Conservation (phyloP, 1,140 invertebrate species). For the Trachelipus rathkii region DNA sequence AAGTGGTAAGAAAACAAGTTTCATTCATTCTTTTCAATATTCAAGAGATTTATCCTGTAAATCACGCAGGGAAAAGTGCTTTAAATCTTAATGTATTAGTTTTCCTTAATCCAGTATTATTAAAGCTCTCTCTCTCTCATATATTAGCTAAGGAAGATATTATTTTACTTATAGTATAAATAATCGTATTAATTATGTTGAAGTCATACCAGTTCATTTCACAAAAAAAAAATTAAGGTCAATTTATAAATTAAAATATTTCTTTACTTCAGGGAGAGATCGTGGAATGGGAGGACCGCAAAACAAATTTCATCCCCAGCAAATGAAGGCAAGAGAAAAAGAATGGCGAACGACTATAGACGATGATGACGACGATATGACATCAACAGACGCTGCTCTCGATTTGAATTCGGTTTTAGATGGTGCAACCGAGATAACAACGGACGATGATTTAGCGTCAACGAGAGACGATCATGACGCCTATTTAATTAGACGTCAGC, state of each 20-base stretch:
- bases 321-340: background rate
- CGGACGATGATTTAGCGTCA: constrained; percentile 40
- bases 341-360: background rate
- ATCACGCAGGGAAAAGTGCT: background rate
- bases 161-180: too few relatives aligned
- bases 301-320: constrained; percentile 20
- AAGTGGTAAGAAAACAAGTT: too few relatives aligned
- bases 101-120: background rate
- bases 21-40: too few relatives aligned
- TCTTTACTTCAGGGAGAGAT: background rate
- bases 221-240: too few relatives aligned
- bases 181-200: too few relatives aligned
- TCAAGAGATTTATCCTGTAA: too few relatives aligned
- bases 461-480: constrained; percentile 57
- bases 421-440: constrained; percentile 50
- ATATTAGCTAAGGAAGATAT: too few relatives aligned
- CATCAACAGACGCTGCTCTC: constrained; percentile 68
- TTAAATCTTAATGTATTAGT: background rate
- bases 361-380: constrained; percentile 59
- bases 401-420: constrained; percentile 78
- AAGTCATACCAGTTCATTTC: too few relatives aligned
- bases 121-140: too few relatives aligned
- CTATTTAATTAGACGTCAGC: constrained; percentile 70
- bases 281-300: constrained; percentile 3
- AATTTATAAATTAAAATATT: too few relatives aligned